These are phyloP conservation scores for Campylomormyrus tamandua DNA, from an alignment of 2,113 vertebrate genomes.

Conservation along the genomic window DNA sequence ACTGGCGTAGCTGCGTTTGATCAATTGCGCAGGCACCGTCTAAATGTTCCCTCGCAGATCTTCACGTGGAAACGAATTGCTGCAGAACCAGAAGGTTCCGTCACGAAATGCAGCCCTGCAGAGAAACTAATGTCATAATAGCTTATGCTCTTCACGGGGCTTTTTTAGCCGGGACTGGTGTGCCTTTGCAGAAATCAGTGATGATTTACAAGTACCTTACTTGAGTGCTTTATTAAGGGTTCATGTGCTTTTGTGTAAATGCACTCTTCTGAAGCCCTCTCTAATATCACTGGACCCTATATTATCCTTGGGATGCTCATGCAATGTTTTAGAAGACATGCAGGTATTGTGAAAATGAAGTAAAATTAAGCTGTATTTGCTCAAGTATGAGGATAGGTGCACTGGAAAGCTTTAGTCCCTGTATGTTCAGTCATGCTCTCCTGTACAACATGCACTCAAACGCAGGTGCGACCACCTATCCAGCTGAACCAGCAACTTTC, in stretches of 20 bases:
- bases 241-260: not conserved
- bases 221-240: not conserved
- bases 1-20: not conserved
- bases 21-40: not conserved
- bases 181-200: not conserved
- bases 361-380: not conserved
- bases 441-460: not conserved
- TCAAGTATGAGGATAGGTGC: not conserved
- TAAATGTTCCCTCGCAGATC: not conserved
- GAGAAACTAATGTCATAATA: constrained; percentile 7
- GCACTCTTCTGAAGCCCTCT: not conserved
- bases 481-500: not conserved
- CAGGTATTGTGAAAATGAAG: not conserved
- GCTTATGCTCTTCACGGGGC: not conserved
- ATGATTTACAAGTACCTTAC: not conserved
- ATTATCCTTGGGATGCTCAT: not conserved
- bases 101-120: not conserved
- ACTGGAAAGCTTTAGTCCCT: not conserved
- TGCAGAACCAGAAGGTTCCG: not conserved
- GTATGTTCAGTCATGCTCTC: not conserved
- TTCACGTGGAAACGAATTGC: not conserved
- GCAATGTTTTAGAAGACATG: not conserved
- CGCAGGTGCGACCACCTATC: not conserved
- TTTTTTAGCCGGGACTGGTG: not conserved
- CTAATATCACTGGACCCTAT: not conserved